Conservation (phyloP, 2,797 vertebrate genomes). For the Xenentodon cancila region DNA sequence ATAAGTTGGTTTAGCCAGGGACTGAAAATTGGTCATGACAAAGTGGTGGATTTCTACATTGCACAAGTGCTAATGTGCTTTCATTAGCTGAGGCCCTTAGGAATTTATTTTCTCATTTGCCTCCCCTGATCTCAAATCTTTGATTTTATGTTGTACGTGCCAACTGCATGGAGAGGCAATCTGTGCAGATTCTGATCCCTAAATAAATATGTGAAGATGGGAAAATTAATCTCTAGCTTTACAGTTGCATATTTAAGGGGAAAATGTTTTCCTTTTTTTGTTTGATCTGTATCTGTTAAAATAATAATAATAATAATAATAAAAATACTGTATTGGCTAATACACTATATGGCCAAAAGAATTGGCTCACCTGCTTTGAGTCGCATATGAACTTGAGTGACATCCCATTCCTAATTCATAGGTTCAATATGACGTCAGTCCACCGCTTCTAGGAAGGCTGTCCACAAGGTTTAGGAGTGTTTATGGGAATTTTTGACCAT, state of each 20-base stretch:
- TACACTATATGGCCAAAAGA: too few species aligned
- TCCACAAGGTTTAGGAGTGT: too few species aligned
- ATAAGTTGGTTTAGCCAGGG: constrained; percentile 11
- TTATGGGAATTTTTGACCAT: too few species aligned
- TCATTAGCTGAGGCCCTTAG: constrained; percentile 49
- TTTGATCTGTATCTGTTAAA: too few species aligned
- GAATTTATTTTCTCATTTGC: constrained; percentile 56
- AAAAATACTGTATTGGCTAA: too few species aligned
- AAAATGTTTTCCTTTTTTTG: too few species aligned
- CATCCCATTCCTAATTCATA: too few species aligned
- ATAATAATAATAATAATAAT: too few species aligned
- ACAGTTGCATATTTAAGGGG: background rate
- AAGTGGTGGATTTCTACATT: constrained; percentile 42
- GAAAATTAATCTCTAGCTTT: constrained; percentile 18
- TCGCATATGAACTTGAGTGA: too few species aligned
- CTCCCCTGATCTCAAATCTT: constrained; percentile 34
- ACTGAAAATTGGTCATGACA: constrained; percentile 47
- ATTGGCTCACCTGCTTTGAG: too few species aligned
- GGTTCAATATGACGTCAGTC: too few species aligned
- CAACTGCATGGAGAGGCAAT: constrained; percentile 14
- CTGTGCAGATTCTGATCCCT: constrained; percentile 8
- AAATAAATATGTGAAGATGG: constrained; percentile 22
- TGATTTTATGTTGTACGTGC: constrained; percentile 14
- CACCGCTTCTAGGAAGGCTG: too few species aligned
- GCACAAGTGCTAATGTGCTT: constrained; percentile 49